Evolutionary conservation across 2,113 vertebrate genomes (phyloP).

Genomic region (Hypomesus transpacificus): DNA sequence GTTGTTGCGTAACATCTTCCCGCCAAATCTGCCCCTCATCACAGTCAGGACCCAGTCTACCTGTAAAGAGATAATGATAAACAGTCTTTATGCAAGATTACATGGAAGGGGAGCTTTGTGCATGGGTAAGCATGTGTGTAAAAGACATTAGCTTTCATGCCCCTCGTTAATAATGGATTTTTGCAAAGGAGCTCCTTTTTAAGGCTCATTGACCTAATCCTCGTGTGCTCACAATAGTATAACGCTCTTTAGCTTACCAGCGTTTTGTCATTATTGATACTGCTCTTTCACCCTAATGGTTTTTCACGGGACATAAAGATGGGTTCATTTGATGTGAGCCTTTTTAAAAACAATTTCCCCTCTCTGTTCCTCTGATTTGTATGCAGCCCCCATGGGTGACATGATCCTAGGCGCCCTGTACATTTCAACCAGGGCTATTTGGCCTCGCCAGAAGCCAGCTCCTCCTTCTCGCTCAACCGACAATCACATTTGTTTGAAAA

Average conservation of each 20-base stretch:
- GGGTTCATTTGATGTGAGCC: not conserved
- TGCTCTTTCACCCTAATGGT: not conserved
- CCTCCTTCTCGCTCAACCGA: too few relatives aligned
- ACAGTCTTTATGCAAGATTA: not conserved
- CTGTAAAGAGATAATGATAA: not conserved
- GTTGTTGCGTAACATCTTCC: slow-evolving; percentile 51
- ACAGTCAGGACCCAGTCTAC: not conserved
- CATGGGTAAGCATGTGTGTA: not conserved
- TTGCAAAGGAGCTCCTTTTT: not conserved
- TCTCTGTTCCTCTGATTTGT: not conserved
- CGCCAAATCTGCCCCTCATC: slow-evolving; percentile 8
- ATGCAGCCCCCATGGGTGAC: not conserved
- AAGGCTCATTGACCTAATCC: slow-evolving; percentile 14
- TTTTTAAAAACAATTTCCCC: slow-evolving; percentile 2
- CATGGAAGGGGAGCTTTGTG: not conserved
- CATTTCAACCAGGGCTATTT: too few relatives aligned
- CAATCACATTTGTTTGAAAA: too few relatives aligned
- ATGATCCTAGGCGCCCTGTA: not conserved
- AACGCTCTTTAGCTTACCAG: not conserved
- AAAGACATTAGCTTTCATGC: not conserved
- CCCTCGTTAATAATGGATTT: not conserved
- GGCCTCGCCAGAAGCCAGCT: too few relatives aligned
- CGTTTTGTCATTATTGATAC: slow-evolving; percentile 5
- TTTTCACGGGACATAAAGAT: not conserved
- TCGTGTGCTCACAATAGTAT: not conserved